These are phyloP conservation scores for Drosophila falleni DNA, from an alignment of 2,888 invertebrate species.

Conservation along the genomic window DNA sequence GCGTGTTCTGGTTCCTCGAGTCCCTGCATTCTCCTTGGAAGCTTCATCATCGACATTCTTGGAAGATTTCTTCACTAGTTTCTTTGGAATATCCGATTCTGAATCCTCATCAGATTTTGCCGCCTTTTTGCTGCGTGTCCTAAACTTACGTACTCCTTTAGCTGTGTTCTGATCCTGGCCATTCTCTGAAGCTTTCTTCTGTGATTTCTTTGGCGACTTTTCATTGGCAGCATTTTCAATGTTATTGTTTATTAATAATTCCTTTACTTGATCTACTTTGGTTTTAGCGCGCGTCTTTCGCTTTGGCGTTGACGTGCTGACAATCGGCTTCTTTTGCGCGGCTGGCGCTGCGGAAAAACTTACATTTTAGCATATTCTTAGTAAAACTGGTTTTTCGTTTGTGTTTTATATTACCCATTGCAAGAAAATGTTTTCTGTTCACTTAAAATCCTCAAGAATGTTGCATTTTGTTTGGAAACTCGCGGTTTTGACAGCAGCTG, in stretches of 20 bases:
- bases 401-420: slow-evolving; percentile 3
- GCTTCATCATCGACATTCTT: not conserved
- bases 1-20: not conserved
- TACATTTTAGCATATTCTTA: not conserved
- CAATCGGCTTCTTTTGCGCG: not conserved
- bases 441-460: not conserved
- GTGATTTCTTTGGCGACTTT: not conserved
- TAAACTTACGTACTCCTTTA: not conserved
- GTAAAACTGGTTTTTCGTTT: not conserved
- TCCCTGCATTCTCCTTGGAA: not conserved
- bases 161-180: not conserved
- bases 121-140: not conserved
- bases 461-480: not conserved
- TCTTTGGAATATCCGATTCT: not conserved
- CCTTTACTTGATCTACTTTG: not conserved
- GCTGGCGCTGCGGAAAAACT: not conserved
- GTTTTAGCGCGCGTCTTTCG: not conserved
- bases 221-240: not conserved
- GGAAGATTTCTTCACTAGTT: not conserved
- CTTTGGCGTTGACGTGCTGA: not conserved
- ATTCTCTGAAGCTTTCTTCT: not conserved
- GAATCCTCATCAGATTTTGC: not conserved
- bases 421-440: not conserved
- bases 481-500: not conserved
- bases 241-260: not conserved